phyloP scores from a whole-genome alignment of 2,797 vertebrate species.

The Myotis myotis region DNA sequence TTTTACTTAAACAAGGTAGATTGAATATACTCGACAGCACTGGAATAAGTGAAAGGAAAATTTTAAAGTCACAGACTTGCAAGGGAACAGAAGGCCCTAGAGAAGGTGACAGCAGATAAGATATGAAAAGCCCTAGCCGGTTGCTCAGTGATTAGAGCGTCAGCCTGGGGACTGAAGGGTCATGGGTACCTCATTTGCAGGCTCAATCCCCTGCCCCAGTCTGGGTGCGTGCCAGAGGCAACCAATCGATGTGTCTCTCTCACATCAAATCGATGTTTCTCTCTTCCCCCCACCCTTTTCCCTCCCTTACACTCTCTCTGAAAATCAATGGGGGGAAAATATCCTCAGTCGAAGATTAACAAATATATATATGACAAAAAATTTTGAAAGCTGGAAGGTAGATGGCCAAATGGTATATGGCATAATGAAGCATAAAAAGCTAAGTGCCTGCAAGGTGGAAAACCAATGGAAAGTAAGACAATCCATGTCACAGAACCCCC shows the following conservation, averaged over 20 bases:
- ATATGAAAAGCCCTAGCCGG: neutral
- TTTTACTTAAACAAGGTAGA: neutral
- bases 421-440: neutral
- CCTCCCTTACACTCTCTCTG: too few species aligned
- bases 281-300: too few species aligned
- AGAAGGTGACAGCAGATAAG: neutral
- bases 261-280: too few species aligned
- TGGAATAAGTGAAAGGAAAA: neutral
- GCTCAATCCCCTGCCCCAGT: too few species aligned
- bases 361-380: neutral
- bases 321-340: too few species aligned
- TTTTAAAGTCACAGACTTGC: neutral
- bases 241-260: too few species aligned
- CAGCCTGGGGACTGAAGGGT: neutral
- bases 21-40: neutral
- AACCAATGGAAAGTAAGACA: neutral
- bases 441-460: constrained; percentile 11
- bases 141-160: neutral
- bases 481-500: neutral
- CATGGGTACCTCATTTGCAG: too few species aligned
- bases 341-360: too few species aligned
- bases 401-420: neutral
- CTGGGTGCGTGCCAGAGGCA: too few species aligned
- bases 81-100: neutral
- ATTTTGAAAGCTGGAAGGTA: neutral